Evolutionary conservation across 1,140 invertebrate genomes (phyloP).

Genomic region (Drosophila subpulchrella): DNA sequence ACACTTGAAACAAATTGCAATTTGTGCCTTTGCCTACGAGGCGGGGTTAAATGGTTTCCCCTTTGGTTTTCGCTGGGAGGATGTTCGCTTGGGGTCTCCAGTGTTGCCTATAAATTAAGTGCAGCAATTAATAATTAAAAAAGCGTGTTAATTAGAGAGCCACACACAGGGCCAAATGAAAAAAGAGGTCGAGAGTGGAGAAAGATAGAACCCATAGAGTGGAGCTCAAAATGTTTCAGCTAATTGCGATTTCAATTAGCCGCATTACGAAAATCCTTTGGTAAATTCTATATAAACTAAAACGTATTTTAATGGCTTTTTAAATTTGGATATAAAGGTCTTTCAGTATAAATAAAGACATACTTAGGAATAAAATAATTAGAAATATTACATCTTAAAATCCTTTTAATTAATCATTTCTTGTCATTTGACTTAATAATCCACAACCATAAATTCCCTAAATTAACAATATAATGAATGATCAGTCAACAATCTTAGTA

Average conservation of each 20-base stretch:
- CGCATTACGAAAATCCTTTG: conserved; percentile 48
- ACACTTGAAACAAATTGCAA: conserved; percentile 80
- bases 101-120: conserved; percentile 73
- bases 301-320: conserved; percentile 4
- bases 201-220: conserved; percentile 1
- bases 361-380: no score
- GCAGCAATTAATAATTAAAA: conserved; percentile 78
- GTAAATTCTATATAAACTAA: neutral
- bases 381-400: no score
- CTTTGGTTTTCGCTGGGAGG: neutral
- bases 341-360: no score
- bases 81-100: conserved; percentile 3
- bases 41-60: conserved; percentile 15
- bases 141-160: conserved; percentile 75
- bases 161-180: conserved; percentile 4
- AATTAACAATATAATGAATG: conserved; percentile 5
- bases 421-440: no score
- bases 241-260: conserved; percentile 77
- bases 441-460: no score
- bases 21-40: conserved; percentile 55
- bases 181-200: neutral
- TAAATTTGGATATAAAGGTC: neutral
- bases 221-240: conserved; percentile 17
- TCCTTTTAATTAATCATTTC: no score
- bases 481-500: conserved; percentile 5